phyloP scores from a whole-genome alignment of 2,797 vertebrate species.

The Heterohyrax brucei region DNA sequence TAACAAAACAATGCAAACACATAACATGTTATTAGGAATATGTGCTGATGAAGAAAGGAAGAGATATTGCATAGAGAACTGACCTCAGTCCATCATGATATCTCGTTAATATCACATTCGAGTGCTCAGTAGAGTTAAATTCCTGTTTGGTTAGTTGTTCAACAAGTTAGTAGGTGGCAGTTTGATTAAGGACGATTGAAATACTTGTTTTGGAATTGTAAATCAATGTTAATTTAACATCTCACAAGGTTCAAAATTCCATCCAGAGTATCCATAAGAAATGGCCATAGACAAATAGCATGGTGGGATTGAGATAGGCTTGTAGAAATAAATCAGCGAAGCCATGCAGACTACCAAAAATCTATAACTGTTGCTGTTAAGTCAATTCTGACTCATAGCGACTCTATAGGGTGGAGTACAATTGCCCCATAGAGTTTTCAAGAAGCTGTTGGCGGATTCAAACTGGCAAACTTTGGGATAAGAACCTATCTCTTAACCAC shows the following conservation, averaged over 20 bases:
- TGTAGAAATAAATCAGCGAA: not conserved
- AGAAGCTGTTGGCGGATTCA: too few relatives aligned
- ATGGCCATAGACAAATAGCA: not conserved
- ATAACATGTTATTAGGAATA: not conserved
- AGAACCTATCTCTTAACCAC: too few relatives aligned
- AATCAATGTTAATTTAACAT: not conserved
- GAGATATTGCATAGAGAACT: not conserved
- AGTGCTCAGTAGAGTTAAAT: not conserved
- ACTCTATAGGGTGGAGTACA: too few relatives aligned
- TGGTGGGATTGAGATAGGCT: not conserved
- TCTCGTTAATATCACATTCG: not conserved
- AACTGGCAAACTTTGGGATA: too few relatives aligned
- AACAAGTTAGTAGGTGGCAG: not conserved
- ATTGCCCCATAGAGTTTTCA: too few relatives aligned
- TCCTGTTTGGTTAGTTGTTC: not conserved
- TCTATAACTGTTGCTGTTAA: too few relatives aligned
- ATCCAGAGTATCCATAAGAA: not conserved
- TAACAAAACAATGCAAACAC: not conserved
- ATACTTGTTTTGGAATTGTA: not conserved
- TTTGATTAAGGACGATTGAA: constrained; percentile 17
- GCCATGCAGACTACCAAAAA: not conserved
- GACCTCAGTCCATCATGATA: not conserved
- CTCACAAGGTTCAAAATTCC: not conserved
- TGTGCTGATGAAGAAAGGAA: not conserved
- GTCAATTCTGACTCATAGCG: too few relatives aligned